Base-by-base conservation (phyloP, 1,140 invertebrate species). In the Rhagoletis pomonella region DNA sequence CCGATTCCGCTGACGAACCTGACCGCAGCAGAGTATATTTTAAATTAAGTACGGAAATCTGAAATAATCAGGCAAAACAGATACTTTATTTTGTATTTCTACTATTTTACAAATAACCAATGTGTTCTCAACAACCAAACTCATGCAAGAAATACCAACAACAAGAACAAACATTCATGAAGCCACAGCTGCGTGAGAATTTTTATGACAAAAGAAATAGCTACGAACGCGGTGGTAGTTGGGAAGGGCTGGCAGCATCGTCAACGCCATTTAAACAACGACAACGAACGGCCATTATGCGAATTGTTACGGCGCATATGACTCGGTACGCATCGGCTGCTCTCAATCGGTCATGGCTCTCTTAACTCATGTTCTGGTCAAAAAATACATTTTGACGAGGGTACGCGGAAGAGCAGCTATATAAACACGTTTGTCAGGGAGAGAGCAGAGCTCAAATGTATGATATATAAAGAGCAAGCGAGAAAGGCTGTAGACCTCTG, bases 61-160 rank as follows among this genome's bases (percentile, higher is more conserved):
- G 64, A 67, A 86, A 65, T 86, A 55, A 86, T 86, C 86, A 65
- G 58, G 65, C 58, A 86, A 64, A 86, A 60, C 58, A 86, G 47
- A 86, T 65, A 58, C 64, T 86, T 86, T 86, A 85, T 85, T 85
- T 85, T 62, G 59, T 85, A 85, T 62, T 85, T 85, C 73, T 81
- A 60, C 84, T 85, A 85, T 85, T 85, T 85, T 60, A 85, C 50
- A 85, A 85, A 85, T 62, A 62, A 81, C 73, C 44, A 81, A 81
- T 19, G 73, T 67, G 64, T 77, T 47, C 73, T 81, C 73, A 55
- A 81, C 73, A 81, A 81, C 47, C 73, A 81, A 55, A 81, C 44
- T 58, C 73, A 81, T 81, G 73, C 73, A 50, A 81, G 47, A 81
- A 55, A 81, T 55, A 4, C n/a, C 47, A 55, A 81, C 17, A 81